These are phyloP conservation scores for Procapra przewalskii DNA, from an alignment of 2,113 vertebrate species.

Conservation along the genomic window DNA sequence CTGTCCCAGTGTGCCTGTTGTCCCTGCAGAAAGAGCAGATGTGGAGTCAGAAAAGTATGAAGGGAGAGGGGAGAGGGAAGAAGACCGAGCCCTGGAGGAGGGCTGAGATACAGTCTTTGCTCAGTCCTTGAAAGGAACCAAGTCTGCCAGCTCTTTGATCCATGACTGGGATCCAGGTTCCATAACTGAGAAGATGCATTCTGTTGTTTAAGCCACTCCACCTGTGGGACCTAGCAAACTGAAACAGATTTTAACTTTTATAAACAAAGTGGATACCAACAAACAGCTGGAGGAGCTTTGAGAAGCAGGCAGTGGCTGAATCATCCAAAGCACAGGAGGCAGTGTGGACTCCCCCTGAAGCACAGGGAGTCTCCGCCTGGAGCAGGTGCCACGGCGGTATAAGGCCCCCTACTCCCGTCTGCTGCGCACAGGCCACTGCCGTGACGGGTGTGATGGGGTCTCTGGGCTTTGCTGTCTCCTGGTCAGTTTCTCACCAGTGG, in stretches of 20 bases:
- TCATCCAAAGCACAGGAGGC: neutral
- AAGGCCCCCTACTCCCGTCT: neutral
- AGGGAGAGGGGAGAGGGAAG: neutral
- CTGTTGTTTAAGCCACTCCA: neutral
- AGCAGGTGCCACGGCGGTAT: rapidly evolving
- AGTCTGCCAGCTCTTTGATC: neutral
- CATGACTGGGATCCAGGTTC: neutral
- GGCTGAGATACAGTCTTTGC: neutral
- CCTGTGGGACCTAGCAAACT: neutral
- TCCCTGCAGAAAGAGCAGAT: neutral
- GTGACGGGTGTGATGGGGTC: neutral
- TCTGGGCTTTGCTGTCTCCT: neutral
- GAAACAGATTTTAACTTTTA: neutral
- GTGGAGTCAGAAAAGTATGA: neutral
- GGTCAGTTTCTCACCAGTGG: neutral
- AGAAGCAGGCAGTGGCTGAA: neutral
- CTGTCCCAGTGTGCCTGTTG: neutral
- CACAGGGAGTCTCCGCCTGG: rapidly evolving
- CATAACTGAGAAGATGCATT: neutral
- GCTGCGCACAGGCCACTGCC: rapidly evolving
- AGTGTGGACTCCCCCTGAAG: too few relatives aligned
- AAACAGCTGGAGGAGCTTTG: neutral
- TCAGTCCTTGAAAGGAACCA: neutral
- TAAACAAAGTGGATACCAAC: neutral
- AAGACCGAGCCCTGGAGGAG: neutral